phyloP scores from a whole-genome alignment of 2,113 vertebrate species.

The Arenaria interpres region DNA sequence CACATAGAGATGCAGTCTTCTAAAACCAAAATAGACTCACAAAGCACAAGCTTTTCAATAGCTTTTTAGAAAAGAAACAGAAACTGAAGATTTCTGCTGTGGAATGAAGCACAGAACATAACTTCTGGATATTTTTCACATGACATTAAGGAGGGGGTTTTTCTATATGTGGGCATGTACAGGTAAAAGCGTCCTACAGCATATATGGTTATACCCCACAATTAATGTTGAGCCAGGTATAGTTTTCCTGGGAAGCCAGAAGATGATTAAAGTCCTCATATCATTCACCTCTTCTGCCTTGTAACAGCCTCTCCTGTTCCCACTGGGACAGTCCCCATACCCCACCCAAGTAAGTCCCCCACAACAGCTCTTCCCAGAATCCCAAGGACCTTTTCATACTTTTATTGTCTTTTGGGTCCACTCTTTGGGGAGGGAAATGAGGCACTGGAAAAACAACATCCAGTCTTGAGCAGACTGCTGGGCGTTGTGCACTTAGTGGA shows the following conservation, averaged over 20 bases:
- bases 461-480: not conserved
- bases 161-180: not conserved
- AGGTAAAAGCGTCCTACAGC: not conserved
- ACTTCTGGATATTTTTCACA: not conserved
- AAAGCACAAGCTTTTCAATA: not conserved
- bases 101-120: not conserved
- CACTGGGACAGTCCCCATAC: fast-evolving
- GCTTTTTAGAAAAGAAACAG: not conserved
- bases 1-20: not conserved
- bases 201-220: not conserved
- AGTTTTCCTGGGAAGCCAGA: not conserved
- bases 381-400: not conserved
- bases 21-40: not conserved
- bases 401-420: not conserved
- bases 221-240: not conserved
- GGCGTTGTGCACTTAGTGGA: no score
- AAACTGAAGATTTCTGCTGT: not conserved
- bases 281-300: not conserved
- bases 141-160: not conserved
- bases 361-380: fast-evolving
- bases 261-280: not conserved
- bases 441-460: fast-evolving
- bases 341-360: not conserved
- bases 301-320: not conserved
- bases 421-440: not conserved